Percentiles rank a stretch among this genome's conserved stretches.
These are phyloP conservation scores for Cataglyphis rosenhaueri DNA, from an alignment of 2,888 invertebrate species.

Conservation along the genomic window DNA sequence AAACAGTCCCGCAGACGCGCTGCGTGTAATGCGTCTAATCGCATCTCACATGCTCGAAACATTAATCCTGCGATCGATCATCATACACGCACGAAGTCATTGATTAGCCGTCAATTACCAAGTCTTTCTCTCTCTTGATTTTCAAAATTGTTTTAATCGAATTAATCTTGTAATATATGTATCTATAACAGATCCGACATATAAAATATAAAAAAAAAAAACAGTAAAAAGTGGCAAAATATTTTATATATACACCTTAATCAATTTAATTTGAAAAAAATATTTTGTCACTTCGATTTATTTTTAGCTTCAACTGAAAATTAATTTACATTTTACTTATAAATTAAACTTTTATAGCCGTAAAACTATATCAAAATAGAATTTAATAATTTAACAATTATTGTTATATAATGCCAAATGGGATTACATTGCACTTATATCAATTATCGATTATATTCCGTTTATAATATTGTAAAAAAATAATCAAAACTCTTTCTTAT, in stretches of 20 bases:
- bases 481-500: background rate
- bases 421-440: conserved; percentile 4
- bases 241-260: no score
- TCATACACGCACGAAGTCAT: conserved; percentile 2
- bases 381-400: background rate
- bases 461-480: background rate
- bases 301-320: background rate
- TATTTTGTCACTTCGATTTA: background rate
- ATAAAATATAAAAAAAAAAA: background rate
- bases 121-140: background rate
- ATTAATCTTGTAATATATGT: background rate
- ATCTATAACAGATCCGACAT: background rate
- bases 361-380: background rate
- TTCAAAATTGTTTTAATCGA: conserved; percentile 4
- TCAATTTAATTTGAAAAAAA: no score
- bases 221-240: no score
- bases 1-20: conserved; percentile 36
- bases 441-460: background rate
- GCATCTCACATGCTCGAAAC: background rate
- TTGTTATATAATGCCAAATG: background rate
- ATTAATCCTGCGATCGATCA: conserved; percentile 15
- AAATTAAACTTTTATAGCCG: background rate
- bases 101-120: conserved; percentile 5
- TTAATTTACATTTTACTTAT: background rate
- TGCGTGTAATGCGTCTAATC: conserved; percentile 25